A percentile compares a stretch with the other conserved stretches of the same genome.
phyloP scores from a whole-genome alignment of 1,140 invertebrate species.

The Drosophila navojoa region DNA sequence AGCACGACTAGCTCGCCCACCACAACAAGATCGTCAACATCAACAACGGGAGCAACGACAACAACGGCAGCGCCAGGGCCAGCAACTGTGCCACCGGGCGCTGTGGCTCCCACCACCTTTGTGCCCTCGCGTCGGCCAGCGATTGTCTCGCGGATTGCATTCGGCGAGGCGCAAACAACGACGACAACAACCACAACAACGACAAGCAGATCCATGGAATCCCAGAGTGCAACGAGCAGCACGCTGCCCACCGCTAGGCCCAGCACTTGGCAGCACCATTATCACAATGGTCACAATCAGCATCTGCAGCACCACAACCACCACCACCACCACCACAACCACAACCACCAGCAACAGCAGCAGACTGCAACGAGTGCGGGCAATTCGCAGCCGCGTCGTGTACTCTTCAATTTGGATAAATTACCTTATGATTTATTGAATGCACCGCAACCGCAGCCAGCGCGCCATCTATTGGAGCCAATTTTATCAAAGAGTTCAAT shows the following conservation, averaged over 20 bases:
- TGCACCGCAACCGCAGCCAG: conserved; percentile 68
- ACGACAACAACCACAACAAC: conserved; percentile 64
- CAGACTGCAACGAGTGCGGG: conserved; percentile 28
- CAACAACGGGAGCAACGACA: conserved; percentile 13
- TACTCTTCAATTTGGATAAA: conserved; percentile 84
- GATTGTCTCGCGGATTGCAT: conserved; percentile 84
- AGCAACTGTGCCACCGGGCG: conserved; percentile 55
- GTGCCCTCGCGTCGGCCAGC: conserved; percentile 77
- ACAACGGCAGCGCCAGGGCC: conserved; percentile 12
- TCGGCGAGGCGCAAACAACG: conserved; percentile 75
- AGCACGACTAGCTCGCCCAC: conserved; percentile 24
- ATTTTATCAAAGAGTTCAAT: conserved; percentile 71
- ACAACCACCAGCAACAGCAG: conserved; percentile 38
- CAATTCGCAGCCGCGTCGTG: conserved; percentile 67
- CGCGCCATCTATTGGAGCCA: conserved; percentile 66
- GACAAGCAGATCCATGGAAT: conserved; percentile 37
- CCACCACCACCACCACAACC: conserved; percentile 43
- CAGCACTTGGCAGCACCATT: conserved; percentile 71
- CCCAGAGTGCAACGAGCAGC: conserved; percentile 38
- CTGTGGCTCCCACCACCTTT: conserved; percentile 58
- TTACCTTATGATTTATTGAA: conserved; percentile 83
- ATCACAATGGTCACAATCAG: conserved; percentile 69
- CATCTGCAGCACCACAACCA: conserved; percentile 50
- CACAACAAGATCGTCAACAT: conserved; percentile 8
- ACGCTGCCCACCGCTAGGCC: conserved; percentile 43